phyloP scores from a whole-genome alignment of 35 echinoderm and acorn worm genomes.

The Patiria miniata region DNA sequence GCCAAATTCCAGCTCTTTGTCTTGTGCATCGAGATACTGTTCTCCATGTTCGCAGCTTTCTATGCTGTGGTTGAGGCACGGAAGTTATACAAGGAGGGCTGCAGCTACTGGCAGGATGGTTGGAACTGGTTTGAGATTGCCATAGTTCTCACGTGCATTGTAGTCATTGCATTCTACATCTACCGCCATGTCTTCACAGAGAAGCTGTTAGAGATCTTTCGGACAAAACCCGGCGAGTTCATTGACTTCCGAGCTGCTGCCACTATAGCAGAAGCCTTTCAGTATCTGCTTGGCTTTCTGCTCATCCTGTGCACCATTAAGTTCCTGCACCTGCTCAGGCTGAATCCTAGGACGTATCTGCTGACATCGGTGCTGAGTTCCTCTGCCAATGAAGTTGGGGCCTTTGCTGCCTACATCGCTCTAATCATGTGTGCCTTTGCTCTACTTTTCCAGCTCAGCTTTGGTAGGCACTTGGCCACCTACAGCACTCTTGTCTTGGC shows the following conservation, averaged over 20 bases:
- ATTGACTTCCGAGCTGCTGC: slow-evolving; percentile 77
- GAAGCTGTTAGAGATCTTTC: slow-evolving; percentile 47
- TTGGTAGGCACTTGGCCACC: slow-evolving; percentile 45
- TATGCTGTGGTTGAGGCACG: slow-evolving; percentile 27
- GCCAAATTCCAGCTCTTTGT: slow-evolving; percentile 70
- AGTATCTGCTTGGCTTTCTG: slow-evolving; percentile 66
- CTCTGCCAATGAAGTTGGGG: slow-evolving; percentile 35
- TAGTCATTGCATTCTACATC: slow-evolving; percentile 60
- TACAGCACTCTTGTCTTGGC: slow-evolving; percentile 51
- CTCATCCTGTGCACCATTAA: slow-evolving; percentile 82
- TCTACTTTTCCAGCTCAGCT: slow-evolving; percentile 45
- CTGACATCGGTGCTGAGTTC: slow-evolving; percentile 69
- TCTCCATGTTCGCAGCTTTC: slow-evolving; percentile 44
- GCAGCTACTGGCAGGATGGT: slow-evolving; percentile 37
- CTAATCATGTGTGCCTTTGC: slow-evolving; percentile 59
- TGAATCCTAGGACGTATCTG: slow-evolving; percentile 87
- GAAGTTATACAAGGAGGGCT: slow-evolving; percentile 15
- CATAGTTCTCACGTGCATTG: slow-evolving; percentile 55
- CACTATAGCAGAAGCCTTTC: slow-evolving; percentile 46
- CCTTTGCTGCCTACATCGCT: slow-evolving; percentile 51
- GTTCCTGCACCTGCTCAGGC: slow-evolving; percentile 73
- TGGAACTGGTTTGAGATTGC: slow-evolving; percentile 87
- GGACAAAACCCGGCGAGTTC: slow-evolving; percentile 26
- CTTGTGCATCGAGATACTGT: slow-evolving; percentile 66
- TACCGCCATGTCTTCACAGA: slow-evolving; percentile 52